Evolutionary conservation across 2,797 vertebrate species (phyloP), one percentile per base, ranked within the genome.

Genomic region (Typhlichthys eigenmanni): DNA sequence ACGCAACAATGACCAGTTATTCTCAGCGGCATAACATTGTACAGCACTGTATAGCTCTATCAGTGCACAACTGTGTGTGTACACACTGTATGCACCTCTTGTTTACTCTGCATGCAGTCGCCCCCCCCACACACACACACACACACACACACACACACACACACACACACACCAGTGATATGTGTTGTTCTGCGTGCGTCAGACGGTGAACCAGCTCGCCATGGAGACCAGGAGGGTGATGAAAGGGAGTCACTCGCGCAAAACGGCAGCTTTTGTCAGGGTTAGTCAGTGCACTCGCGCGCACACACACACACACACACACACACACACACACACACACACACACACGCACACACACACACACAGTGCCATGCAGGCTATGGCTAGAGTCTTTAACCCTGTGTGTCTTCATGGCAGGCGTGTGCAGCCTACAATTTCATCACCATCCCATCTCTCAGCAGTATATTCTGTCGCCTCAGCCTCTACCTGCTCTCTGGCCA

Each of bases 381-480:
- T 51, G 16, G 14, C 14, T 13, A 49, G 13, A 13, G 47, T 49
- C 13, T 14, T 49, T 12, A 49, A 13, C 16, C 57, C 0, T 57
- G 19, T 17, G 48, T 47, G 4, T 14, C 29, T 64, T 11, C 71
- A 62, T 46, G 69, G 55, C 78, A 99, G 98, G 98, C 98, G 4
- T 99, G 98, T 34, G 96, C 97, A 10, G 96, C 98, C 70, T 99
- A 97, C 90, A 97, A 95, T 76, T 99, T 98, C 91, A 99, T 99
- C 81, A 99, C 96, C 72, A 95, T 98, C 75, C 97, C 98, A 2
- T 99, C 97, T 16, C 92, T 98, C 80, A 94, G 87, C 71, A 92
- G 93, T 51, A 95, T 98, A 91, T 99, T 99, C 85, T 93, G 91
- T 0, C 93, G 95, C 0, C 96, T 99, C 67, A 95, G 94, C 72